These are phyloP conservation scores for Rhimphoctona megacephalus DNA, from an alignment of 2,888 invertebrate genomes.

Conservation along the genomic window DNA sequence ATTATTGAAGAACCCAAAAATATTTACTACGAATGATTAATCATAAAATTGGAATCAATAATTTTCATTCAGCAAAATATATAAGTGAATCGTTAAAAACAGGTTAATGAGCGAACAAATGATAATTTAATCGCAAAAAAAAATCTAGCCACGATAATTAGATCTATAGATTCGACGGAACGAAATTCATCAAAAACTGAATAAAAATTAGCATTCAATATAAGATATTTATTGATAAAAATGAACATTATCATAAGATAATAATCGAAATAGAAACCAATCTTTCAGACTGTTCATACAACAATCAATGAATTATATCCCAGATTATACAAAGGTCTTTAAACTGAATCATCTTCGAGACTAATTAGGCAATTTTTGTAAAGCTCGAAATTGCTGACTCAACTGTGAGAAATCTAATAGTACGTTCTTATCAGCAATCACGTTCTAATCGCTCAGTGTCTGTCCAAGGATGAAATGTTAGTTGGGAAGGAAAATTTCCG, in stretches of 20 bases:
- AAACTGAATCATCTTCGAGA: not conserved
- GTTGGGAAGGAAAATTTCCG: slow-evolving; percentile 59
- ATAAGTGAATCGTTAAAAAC: too few species aligned
- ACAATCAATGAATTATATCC: not conserved
- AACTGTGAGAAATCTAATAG: slow-evolving; percentile 37
- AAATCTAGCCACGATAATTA: not conserved
- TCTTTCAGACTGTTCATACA: not conserved
- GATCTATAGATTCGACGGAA: not conserved
- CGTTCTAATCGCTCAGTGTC: slow-evolving; percentile 46
- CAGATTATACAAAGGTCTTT: not conserved
- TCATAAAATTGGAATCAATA: not conserved
- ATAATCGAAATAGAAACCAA: not conserved
- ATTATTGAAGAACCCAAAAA: not conserved
- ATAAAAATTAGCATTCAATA: not conserved
- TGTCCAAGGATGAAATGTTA: slow-evolving; percentile 62
- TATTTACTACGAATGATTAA: not conserved
- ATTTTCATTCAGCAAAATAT: not conserved
- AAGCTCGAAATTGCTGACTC: slow-evolving; percentile 17
- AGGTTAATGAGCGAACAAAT: too few species aligned
- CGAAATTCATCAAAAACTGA: not conserved
- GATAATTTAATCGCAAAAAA: not conserved
- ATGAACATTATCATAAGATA: not conserved
- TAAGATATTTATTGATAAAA: not conserved
- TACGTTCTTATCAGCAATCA: slow-evolving; percentile 59
- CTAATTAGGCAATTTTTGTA: slow-evolving; percentile 14